A percentile compares a stretch with the other conserved stretches of the same genome.
phyloP scores from a whole-genome alignment of 2,113 vertebrate genomes.

The Odocoileus hemionus region DNA sequence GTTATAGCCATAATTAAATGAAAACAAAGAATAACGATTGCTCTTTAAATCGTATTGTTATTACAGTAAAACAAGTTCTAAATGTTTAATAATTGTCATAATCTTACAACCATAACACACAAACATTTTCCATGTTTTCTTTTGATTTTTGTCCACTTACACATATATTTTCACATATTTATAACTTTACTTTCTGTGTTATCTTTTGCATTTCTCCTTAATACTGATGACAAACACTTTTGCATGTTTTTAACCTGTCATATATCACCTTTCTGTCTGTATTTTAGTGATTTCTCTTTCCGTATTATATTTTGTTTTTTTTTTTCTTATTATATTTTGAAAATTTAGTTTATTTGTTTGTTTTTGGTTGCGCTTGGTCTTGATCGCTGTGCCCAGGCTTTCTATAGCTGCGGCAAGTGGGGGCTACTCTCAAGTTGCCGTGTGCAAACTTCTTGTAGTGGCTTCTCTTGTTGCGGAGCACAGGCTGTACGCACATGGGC shows the following conservation, averaged over 20 bases:
- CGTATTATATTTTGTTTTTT: neutral
- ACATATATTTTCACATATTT: neutral
- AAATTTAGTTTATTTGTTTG: neutral
- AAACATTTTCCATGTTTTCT: neutral
- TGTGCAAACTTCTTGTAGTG: neutral
- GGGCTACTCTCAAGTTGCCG: neutral
- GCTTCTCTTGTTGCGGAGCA: neutral
- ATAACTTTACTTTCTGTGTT: neutral
- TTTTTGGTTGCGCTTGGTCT: neutral
- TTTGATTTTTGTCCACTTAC: neutral
- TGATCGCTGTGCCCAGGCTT: neutral
- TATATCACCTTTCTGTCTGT: neutral
- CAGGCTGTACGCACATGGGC: neutral
- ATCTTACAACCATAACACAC: neutral
- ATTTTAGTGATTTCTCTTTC: neutral
- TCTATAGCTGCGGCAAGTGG: neutral
- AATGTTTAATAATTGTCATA: neutral
- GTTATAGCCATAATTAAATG: neutral
- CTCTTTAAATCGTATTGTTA: neutral
- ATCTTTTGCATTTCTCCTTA: slow-evolving; percentile 18
- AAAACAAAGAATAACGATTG: neutral
- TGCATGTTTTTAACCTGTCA: neutral
- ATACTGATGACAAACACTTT: neutral
- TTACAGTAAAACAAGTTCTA: slow-evolving; percentile 11
- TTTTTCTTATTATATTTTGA: neutral